Evolutionary conservation across 1,140 invertebrate genomes (phyloP).

Genomic region (Fragariocoptes setiger): DNA sequence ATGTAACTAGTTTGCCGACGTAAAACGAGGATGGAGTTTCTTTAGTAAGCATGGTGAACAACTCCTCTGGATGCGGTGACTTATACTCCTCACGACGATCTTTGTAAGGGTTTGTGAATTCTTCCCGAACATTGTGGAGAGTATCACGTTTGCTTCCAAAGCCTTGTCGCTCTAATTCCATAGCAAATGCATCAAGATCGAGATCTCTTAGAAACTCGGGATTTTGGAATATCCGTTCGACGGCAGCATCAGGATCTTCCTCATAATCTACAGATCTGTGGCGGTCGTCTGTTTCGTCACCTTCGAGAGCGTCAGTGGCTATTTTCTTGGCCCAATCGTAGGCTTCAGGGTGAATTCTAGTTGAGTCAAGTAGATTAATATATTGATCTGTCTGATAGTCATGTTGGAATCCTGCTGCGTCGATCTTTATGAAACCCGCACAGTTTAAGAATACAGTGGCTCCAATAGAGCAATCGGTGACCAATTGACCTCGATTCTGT

Average conservation of each 20-base stretch:
- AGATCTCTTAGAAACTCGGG: slow-evolving; percentile 81
- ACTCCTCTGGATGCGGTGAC: slow-evolving; percentile 43
- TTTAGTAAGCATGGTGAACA: slow-evolving; percentile 82
- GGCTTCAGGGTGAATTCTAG: slow-evolving; percentile 88
- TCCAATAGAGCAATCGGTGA: slow-evolving; percentile 79
- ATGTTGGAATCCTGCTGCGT: slow-evolving; percentile 57
- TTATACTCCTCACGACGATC: slow-evolving; percentile 50
- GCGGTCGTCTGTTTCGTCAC: slow-evolving; percentile 67
- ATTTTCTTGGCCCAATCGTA: slow-evolving; percentile 99
- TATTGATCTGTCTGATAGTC: slow-evolving; percentile 61
- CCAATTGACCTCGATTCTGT: slow-evolving; percentile 75
- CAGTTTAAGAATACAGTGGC: slow-evolving; percentile 97
- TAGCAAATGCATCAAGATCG: slow-evolving; percentile 90
- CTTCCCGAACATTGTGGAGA: slow-evolving; percentile 79
- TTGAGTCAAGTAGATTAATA: slow-evolving; percentile 83
- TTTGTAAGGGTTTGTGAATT: slow-evolving; percentile 78
- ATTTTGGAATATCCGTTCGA: slow-evolving; percentile 84
- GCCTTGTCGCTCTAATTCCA: slow-evolving; percentile 72
- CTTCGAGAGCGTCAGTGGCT: slow-evolving; percentile 94
- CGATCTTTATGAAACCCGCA: slow-evolving; percentile 94
- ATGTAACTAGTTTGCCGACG: slow-evolving; percentile 31
- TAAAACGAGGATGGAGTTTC: slow-evolving; percentile 82
- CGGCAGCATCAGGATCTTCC: slow-evolving; percentile 66
- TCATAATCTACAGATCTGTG: slow-evolving; percentile 15
- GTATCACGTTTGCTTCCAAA: slow-evolving; percentile 93